These are phyloP conservation scores for Nomia melanderi DNA, from an alignment of 1,140 invertebrate genomes.

Conservation along the genomic window DNA sequence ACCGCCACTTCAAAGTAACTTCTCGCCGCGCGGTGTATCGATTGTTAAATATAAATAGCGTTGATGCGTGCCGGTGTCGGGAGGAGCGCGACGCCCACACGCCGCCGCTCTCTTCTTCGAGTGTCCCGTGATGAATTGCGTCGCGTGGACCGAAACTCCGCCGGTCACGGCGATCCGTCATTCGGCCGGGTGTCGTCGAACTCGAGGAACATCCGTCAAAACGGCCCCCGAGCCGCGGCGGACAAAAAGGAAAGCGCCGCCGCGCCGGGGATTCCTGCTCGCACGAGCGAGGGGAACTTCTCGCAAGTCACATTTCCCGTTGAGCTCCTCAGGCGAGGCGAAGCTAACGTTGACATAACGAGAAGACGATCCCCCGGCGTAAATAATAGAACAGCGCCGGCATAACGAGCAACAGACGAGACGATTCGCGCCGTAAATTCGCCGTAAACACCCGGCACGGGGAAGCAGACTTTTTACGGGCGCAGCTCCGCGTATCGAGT, in stretches of 20 bases:
- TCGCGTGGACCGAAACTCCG: neutral
- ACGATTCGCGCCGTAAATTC: too few relatives aligned
- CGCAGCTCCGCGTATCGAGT: neutral
- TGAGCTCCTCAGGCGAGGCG: neutral
- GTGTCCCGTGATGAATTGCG: neutral
- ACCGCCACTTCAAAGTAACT: constrained; percentile 27
- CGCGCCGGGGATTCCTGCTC: too few relatives aligned
- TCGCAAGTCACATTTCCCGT: neutral
- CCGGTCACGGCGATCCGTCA: too few relatives aligned
- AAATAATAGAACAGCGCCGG: too few relatives aligned
- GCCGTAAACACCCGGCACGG: too few relatives aligned
- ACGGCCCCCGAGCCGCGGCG: neutral
- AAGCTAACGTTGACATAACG: neutral
- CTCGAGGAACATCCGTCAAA: neutral
- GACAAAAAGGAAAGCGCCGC: neutral
- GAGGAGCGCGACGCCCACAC: neutral
- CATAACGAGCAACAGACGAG: too few relatives aligned
- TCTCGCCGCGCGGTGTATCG: constrained; percentile 29
- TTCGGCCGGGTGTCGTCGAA: neutral
- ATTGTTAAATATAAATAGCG: constrained; percentile 57
- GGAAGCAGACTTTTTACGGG: too few relatives aligned
- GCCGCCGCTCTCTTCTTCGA: neutral
- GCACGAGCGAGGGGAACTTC: too few relatives aligned
- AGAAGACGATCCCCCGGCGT: too few relatives aligned
- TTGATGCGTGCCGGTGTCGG: constrained; percentile 18